Evolutionary conservation across 2,888 invertebrate species (phyloP).

Genomic region (Lymantria dispar): DNA sequence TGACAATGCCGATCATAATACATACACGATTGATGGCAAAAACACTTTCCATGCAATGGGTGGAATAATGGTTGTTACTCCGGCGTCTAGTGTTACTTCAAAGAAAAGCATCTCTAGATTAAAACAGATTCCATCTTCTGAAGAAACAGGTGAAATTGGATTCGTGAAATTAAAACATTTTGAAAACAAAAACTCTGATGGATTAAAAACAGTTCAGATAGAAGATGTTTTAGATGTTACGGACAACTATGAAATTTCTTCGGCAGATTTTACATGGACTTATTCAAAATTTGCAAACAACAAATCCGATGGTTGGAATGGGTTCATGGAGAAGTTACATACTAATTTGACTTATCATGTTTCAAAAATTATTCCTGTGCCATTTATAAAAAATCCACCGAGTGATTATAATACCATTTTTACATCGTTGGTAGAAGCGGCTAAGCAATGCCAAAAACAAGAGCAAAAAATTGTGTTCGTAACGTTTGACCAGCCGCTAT

Average conservation of each 20-base stretch:
- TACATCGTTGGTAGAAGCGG: constrained; percentile 24
- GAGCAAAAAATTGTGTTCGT: constrained; percentile 25
- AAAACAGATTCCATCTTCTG: constrained; percentile 24
- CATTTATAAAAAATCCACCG: constrained; percentile 40
- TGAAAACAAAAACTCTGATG: constrained; percentile 11
- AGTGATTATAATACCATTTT: constrained; percentile 31
- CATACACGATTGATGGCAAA: background rate
- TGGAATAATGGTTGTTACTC: background rate
- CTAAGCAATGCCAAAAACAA: constrained; percentile 21
- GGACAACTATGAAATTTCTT: constrained; percentile 7
- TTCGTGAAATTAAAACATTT: constrained; percentile 5
- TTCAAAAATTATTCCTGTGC: constrained; percentile 27
- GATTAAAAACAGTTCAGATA: constrained; percentile 30
- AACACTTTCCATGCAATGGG: background rate
- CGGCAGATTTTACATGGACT: constrained; percentile 15
- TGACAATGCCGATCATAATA: background rate
- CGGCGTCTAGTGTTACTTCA: constrained; percentile 3
- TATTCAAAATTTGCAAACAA: constrained; percentile 13
- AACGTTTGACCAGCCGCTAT: constrained; percentile 39
- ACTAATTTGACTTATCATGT: constrained; percentile 15
- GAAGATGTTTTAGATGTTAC: constrained; percentile 28
- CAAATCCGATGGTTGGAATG: constrained; percentile 34
- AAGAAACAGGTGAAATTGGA: constrained; percentile 26
- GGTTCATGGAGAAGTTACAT: constrained; percentile 36
- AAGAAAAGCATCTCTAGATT: constrained; percentile 19